Evolutionary conservation across 2,113 vertebrate species (phyloP).

Genomic region (Puntigrus tetrazona): DNA sequence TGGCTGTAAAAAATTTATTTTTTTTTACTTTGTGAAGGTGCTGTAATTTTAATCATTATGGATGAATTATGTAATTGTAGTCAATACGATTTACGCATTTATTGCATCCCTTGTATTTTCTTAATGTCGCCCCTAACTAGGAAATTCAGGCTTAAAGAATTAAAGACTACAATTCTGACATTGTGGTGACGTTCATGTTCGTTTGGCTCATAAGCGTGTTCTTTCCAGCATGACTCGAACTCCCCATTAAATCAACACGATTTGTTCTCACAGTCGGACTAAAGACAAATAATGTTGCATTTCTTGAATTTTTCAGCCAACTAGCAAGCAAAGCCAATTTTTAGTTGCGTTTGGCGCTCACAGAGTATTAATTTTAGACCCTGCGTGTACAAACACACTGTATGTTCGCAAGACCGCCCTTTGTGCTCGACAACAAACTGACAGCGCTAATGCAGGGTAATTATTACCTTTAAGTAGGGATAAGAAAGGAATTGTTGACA

Average conservation of each 20-base stretch:
- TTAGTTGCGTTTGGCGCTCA: not conserved
- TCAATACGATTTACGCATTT: not conserved
- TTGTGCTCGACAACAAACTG: slow-evolving; percentile 56
- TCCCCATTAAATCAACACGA: not conserved
- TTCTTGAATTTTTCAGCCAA: not conserved
- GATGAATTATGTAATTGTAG: not conserved
- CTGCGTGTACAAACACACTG: slow-evolving; percentile 17
- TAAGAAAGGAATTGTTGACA: slow-evolving; percentile 72
- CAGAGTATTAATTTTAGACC: not conserved
- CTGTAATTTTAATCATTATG: not conserved
- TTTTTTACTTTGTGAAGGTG: not conserved
- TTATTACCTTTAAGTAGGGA: slow-evolving; percentile 71
- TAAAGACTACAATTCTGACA: not conserved
- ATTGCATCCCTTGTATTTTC: not conserved
- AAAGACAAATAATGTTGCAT: slow-evolving; percentile 8
- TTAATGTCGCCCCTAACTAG: not conserved
- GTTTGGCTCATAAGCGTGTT: not conserved
- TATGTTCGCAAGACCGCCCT: slow-evolving; percentile 23
- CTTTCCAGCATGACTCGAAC: not conserved
- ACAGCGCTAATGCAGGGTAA: slow-evolving; percentile 60
- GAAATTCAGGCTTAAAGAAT: not conserved
- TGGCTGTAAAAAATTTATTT: not conserved
- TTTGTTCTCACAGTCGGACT: not conserved
- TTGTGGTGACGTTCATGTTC: not conserved
- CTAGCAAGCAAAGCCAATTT: not conserved